Base-by-base conservation (phyloP, 2,113 vertebrate species). In the Fulmarus glacialis region DNA sequence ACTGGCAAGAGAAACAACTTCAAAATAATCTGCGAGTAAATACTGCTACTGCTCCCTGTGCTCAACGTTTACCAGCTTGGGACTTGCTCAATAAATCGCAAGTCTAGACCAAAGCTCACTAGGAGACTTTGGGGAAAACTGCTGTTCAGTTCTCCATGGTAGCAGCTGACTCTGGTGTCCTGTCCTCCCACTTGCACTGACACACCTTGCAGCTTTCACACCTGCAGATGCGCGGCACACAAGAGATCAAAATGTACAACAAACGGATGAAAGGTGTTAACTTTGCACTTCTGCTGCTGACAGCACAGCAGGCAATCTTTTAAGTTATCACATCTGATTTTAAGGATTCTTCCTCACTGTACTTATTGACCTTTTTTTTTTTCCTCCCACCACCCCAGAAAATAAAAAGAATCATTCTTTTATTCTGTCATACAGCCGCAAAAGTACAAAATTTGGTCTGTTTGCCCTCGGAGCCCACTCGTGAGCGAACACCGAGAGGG, bases 361-460 rank as follows among this genome's bases (percentile, higher is more conserved):
- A 29, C 8, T 52, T 23, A 38, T 0, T 1, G 8, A 59, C 15
- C 15, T 3, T 30, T 4, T 36, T n/a, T 36, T n/a, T 23, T 0
- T 3, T 18, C 15, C 4, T 53, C 58, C 32, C 1, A 2, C 5
- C 12, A 14, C 3, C 7, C 19, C 53, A 24, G n/a, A n/a, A 81
- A 70, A 38, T 2, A 38, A 63, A 56, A 34, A 11, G 0, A 24
- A 40, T 0, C 15, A 5, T 8, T 42, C 30, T 17, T 67, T 47
- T 8, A 59, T 14, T 22, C 11, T 13, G 32, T 12, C 67, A 4
- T 1, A 12, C 10, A 36, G 18, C n/a, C 23, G 15, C 32, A 15
- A 4, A 85, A 52, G 5, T 6, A 19, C 20, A 7, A n/a, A 38
- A 50, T 17, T 3, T 0, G 58, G 15, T 42, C n/a, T 9, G 47